phyloP scores from a whole-genome alignment of 2,797 vertebrate species.

The Myotis pilosus region DNA sequence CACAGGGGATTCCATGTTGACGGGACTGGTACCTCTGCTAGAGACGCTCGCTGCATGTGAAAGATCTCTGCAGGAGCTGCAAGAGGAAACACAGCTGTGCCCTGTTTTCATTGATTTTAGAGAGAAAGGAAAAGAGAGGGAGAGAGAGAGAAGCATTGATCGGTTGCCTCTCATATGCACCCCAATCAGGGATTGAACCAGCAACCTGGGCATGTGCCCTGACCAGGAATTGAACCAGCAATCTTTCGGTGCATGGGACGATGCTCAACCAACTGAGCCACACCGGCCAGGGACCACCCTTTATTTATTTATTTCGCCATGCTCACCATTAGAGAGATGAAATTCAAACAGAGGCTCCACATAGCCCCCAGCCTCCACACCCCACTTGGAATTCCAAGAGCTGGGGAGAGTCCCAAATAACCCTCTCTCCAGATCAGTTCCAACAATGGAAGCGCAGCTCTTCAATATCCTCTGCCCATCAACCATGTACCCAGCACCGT shows the following conservation, averaged over 20 bases:
- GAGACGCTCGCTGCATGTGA: background rate
- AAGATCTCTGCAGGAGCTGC: background rate
- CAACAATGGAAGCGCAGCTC: background rate
- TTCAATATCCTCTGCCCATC: background rate
- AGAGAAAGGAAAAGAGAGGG: background rate
- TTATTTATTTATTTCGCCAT: background rate
- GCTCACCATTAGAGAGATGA: background rate
- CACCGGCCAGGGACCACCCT: background rate
- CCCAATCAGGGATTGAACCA: background rate
- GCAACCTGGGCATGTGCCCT: background rate
- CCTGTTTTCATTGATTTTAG: background rate
- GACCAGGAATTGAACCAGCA: background rate
- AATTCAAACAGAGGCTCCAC: background rate
- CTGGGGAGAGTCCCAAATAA: background rate
- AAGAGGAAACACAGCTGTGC: background rate
- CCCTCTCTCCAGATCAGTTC: background rate
- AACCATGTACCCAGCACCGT: fast-evolving
- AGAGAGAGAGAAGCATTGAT: background rate
- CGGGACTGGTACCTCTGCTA: background rate
- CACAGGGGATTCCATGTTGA: background rate
- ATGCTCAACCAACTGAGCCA: background rate
- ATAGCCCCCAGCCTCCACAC: too few species aligned
- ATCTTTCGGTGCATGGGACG: background rate
- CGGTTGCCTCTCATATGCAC: background rate
- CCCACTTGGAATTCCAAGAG: background rate